phyloP scores from a whole-genome alignment of 2,888 invertebrate genomes.

The Rotaria socialis region DNA sequence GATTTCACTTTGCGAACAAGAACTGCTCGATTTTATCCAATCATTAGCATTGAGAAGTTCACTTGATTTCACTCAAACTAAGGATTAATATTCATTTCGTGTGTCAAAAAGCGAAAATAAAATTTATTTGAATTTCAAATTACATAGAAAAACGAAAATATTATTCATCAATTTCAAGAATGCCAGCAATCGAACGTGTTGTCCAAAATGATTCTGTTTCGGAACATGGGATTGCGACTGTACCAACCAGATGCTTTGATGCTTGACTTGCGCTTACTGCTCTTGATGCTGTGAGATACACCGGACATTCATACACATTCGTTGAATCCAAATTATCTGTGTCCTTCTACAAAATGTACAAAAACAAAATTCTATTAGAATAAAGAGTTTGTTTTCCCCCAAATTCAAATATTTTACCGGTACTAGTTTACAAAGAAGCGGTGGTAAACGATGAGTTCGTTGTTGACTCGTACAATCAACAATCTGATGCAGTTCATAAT shows the following conservation, averaged over 20 bases:
- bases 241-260: slow-evolving; percentile 58
- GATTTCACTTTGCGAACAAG: too few species aligned
- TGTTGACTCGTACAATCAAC: slow-evolving; percentile 26
- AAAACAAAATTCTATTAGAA: neutral
- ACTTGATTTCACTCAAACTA: too few species aligned
- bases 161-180: slow-evolving; percentile 23
- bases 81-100: too few species aligned
- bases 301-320: slow-evolving; percentile 54
- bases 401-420: neutral
- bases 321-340: neutral
- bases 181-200: slow-evolving; percentile 9
- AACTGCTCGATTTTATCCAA: too few species aligned
- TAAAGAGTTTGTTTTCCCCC: too few species aligned
- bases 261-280: slow-evolving; percentile 58
- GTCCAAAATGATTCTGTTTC: slow-evolving; percentile 45
- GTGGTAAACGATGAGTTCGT: slow-evolving; percentile 38
- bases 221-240: slow-evolving; percentile 52
- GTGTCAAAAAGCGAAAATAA: too few species aligned
- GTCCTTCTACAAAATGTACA: slow-evolving; percentile 34
- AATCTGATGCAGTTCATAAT: neutral
- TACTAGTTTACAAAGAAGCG: slow-evolving; percentile 38
- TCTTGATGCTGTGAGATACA: slow-evolving; percentile 57
- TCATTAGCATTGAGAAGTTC: too few species aligned
- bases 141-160: too few species aligned
- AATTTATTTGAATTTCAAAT: too few species aligned